phyloP scores from a whole-genome alignment of 2,113 vertebrate species.

The Grantiella picta region DNA sequence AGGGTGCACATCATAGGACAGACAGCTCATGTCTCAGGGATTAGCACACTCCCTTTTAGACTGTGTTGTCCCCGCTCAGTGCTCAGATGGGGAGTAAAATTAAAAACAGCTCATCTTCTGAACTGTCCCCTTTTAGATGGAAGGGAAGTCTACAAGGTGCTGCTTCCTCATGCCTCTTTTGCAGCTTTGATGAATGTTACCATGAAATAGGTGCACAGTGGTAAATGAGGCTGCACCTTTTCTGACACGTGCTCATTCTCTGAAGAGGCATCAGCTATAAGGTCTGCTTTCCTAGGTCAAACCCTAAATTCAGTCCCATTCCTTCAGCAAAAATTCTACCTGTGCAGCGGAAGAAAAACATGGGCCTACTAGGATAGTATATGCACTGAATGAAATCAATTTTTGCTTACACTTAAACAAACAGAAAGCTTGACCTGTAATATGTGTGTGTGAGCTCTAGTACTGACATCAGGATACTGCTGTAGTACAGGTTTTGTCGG shows the following conservation, averaged over 20 bases:
- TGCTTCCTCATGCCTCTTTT: not conserved
- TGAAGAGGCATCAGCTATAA: not conserved
- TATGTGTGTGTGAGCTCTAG: not conserved
- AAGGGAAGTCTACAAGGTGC: not conserved
- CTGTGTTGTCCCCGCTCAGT: not conserved
- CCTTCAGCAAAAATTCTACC: not conserved
- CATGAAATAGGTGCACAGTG: not conserved
- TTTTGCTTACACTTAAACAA: not conserved
- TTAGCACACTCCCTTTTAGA: constrained; percentile 10
- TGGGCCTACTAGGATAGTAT: not conserved
- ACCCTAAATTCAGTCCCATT: not conserved
- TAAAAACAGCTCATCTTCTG: constrained; percentile 1
- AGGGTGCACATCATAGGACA: not conserved
- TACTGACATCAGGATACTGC: not conserved
- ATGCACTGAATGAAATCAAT: not conserved
- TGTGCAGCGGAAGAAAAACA: not conserved
- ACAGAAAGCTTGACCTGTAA: not conserved
- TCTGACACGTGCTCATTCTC: not conserved
- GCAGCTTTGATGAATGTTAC: not conserved
- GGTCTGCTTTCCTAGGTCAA: not conserved
- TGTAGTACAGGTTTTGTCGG: not conserved
- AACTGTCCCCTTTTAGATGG: not conserved
- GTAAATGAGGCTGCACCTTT: not conserved
- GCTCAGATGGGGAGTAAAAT: constrained; percentile 3
- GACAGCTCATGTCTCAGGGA: not conserved